Base-by-base conservation (phyloP, 2,888 invertebrate species). In the Embidobia sp. region DNA sequence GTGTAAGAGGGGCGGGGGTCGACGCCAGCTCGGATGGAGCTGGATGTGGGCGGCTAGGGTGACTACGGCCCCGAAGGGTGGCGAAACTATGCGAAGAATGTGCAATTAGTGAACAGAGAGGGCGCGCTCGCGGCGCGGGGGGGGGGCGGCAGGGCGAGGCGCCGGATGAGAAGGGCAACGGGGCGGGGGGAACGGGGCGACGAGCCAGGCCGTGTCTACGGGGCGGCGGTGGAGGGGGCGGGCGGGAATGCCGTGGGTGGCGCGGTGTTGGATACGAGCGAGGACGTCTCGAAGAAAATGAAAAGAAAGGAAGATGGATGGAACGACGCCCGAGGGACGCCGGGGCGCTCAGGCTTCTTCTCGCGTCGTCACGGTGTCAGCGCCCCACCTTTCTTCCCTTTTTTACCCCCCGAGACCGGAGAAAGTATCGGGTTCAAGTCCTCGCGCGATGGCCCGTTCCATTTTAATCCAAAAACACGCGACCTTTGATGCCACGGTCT, bases 61-160 rank as follows among this genome's bases (percentile, higher is more conserved):
- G 77, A 66, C 67, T 74, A 64, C 29, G 72, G 74, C 81, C 79
- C 80, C 80, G 76, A 83, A 84, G 87, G 86, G 85, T 93, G 93
- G 93, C 93, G 94, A 95, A 96, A 96, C 95, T 96, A 96, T 96
- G 95, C 95, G 94, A 96, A 95, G 96, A 96, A 96, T 96, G 95
- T 95, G 95, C 95, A 96, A 96, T 96, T 96, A 96, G 95, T 95
- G 95, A 94, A 93, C 93, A 87, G 81, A 85, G 81, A 84, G 81
- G 85, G 82, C 27, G 67, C 51, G 75, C 75, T 63, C 79, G 67
- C 40, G 63, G 44, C n/a, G n/a, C n/a, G n/a, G 46, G 46, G 42
- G 67, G 19, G 15, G 53, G 51, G 19, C 31, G 44, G 31, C 48
- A 55, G 27, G 66, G 35, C 26, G 29, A 42, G 70, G 59, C 63